Base-by-base conservation (phyloP, 2,888 invertebrate species). In the Alentia gelatinosa region DNA sequence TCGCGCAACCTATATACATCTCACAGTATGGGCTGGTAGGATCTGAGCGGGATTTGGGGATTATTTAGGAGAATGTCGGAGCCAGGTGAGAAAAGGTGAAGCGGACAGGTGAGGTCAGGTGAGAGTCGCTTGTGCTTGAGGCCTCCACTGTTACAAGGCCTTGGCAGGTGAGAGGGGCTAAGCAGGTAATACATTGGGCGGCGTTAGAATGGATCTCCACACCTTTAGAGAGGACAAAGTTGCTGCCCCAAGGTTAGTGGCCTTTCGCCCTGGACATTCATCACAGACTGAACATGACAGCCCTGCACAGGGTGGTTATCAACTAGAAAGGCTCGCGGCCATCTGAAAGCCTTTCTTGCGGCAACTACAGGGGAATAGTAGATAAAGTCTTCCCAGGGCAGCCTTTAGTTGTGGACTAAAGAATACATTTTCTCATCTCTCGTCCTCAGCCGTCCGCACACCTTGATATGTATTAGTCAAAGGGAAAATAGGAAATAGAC, bases 81-180 rank as follows among this genome's bases (percentile, higher is more conserved):
- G n/a, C 56, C 56, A 56, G 56, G 56, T 56, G 56, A n/a, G 56
- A 56, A 56, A n/a, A 56, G 56, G 56, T 56, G 56, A n/a, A 56
- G n/a, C n/a, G 56, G 56, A 56, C 56, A 56, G 56, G 56, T 56
- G 56, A 56, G 56, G 56, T 19, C 56, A 56, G 56, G 56, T 56
- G 56, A n/a, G n/a, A 56, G 56, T 56, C 56, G n/a, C 56, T n/a
- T 56, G 56, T 56, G 56, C 56, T 56, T 19, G 56, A 19, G 56
- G 56, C 9, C 19, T 56, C 19, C 56, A 56, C 23, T 56, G 56
- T 56, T 56, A 56, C 56, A 56, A n/a, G 56, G 56, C n/a, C 19
- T 56, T 19, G 56, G n/a, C 56, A 56, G 56, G 56, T 56, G 56
- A 56, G 56, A 56, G 56, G 47, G 47, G 56, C 56, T 56, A 56